Evolutionary conservation across 2,888 invertebrate genomes (phyloP).

Genomic region (Tholera decimalis): DNA sequence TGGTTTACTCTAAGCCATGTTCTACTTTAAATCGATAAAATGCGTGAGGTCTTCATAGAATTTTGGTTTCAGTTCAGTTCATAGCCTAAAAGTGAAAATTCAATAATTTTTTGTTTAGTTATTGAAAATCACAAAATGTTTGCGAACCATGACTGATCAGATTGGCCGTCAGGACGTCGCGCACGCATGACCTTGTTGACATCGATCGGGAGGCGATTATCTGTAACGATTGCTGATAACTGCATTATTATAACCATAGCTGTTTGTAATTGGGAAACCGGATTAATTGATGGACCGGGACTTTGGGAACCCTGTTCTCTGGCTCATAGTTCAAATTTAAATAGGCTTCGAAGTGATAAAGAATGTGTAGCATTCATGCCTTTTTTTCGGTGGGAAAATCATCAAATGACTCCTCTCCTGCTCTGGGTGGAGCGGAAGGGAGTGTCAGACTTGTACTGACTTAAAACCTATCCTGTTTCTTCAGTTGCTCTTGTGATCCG

Average conservation of each 20-base stretch:
- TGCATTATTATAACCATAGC: conserved; percentile 47
- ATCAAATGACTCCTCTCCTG: too few species aligned
- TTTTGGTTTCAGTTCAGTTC: conserved; percentile 40
- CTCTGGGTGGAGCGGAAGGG: too few species aligned
- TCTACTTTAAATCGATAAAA: conserved; percentile 53
- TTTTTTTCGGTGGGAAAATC: too few species aligned
- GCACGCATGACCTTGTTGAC: conserved; percentile 67
- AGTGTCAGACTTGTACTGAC: too few species aligned
- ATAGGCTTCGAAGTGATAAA: too few species aligned
- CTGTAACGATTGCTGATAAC: conserved; percentile 32
- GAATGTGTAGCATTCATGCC: too few species aligned
- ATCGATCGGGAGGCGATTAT: conserved; percentile 45
- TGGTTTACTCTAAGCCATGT: conserved; percentile 31
- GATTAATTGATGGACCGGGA: conserved; percentile 19
- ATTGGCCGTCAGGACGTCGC: conserved; percentile 45
- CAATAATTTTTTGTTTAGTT: conserved; percentile 16
- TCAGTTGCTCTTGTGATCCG: too few species aligned
- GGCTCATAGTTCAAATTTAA: neutral
- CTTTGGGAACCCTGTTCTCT: neutral
- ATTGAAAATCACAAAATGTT: conserved; percentile 45
- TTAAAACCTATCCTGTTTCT: too few species aligned
- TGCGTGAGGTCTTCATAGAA: conserved; percentile 38
- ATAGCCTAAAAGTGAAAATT: conserved; percentile 55
- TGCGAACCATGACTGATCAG: conserved; percentile 40
- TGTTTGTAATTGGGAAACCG: conserved; percentile 45